These are phyloP conservation scores for Typhlomys cinereus DNA, from an alignment of 2,113 vertebrate species.

Conservation along the genomic window DNA sequence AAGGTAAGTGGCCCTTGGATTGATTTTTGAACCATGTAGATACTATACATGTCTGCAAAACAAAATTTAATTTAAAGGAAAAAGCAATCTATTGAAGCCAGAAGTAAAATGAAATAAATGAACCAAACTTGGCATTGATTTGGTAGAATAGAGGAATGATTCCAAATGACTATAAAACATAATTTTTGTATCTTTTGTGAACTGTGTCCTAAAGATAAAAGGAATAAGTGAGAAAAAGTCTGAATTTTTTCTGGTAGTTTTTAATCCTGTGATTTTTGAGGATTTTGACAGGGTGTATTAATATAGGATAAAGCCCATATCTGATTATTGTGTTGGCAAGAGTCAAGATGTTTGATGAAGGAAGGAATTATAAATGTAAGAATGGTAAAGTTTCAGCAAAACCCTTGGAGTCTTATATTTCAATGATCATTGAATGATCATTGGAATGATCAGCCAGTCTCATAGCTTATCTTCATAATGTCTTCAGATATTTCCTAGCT, in stretches of 20 bases:
- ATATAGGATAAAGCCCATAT: background rate
- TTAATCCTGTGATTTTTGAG: background rate
- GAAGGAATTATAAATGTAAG: background rate
- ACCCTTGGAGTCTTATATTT: background rate
- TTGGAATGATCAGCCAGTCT: slow-evolving; percentile 20
- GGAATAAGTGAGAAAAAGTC: background rate
- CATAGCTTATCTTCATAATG: slow-evolving; percentile 29
- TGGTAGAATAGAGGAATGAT: background rate
- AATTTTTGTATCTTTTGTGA: background rate
- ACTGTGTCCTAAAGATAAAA: background rate
- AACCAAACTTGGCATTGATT: background rate
- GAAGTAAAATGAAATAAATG: slow-evolving; percentile 9
- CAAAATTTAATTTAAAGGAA: background rate
- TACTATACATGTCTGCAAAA: background rate
- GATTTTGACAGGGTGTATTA: background rate
- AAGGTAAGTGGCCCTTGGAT: too few species aligned
- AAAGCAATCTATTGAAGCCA: background rate
- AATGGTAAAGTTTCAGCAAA: background rate
- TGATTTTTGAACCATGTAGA: background rate
- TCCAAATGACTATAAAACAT: background rate
- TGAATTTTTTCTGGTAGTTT: background rate
- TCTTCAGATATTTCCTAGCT: background rate
- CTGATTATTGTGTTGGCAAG: background rate
- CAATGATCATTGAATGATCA: too few species aligned
- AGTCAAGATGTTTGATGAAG: background rate